Conservation (phyloP, 2,888 invertebrate genomes). For the Eristalis tenax region DNA sequence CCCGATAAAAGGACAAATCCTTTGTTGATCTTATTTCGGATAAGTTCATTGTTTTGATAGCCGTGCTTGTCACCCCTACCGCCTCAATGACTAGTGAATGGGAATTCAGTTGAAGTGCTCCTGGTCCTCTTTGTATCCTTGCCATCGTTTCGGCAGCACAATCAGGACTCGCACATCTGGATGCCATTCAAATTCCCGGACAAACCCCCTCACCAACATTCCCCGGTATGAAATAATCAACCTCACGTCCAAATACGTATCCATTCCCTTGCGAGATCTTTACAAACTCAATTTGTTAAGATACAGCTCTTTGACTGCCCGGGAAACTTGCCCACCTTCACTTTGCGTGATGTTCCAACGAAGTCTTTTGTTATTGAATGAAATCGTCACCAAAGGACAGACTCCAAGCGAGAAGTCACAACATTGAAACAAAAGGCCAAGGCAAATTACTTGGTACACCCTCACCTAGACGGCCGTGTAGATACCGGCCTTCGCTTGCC, state of each 20-base stretch:
- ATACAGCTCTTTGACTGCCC: neutral
- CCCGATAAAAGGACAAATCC: neutral
- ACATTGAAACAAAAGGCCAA: neutral
- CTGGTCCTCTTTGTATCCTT: neutral
- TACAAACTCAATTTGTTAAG: neutral
- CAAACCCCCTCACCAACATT: neutral
- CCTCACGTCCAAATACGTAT: neutral
- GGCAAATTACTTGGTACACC: neutral
- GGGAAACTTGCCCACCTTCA: neutral
- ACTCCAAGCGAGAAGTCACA: neutral
- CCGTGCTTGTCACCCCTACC: neutral
- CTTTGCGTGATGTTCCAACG: neutral
- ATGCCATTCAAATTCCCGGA: neutral
- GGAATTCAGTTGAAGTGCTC: neutral
- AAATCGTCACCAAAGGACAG: conserved; percentile 3
- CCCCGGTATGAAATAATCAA: neutral
- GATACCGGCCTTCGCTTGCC: neutral
- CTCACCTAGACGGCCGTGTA: neutral
- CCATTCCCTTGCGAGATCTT: neutral
- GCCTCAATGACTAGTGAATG: neutral
- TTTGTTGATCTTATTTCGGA: neutral
- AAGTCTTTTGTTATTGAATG: neutral
- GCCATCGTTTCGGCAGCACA: neutral
- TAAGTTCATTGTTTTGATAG: neutral
- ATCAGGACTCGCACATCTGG: neutral